These are phyloP conservation scores for Coturnix japonica DNA, from an alignment of 2,113 vertebrate species.

Conservation along the genomic window DNA sequence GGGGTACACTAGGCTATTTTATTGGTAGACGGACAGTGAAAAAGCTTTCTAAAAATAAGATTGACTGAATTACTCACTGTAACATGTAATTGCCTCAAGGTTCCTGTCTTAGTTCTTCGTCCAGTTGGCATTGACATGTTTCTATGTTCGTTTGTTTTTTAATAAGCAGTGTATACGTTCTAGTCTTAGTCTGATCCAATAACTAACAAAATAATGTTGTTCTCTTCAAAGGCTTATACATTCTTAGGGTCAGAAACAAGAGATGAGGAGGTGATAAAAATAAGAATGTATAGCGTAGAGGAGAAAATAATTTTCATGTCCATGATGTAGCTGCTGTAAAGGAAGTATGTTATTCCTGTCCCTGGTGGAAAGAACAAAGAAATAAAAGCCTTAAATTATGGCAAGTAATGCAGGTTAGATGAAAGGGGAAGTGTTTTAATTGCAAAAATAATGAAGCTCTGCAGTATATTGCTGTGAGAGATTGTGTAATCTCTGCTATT, in stretches of 20 bases:
- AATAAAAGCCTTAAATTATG: slow-evolving; percentile 33
- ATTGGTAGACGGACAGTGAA: not conserved
- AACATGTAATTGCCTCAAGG: not conserved
- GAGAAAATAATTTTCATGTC: slow-evolving; percentile 11
- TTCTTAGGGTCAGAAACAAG: not conserved
- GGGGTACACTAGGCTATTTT: not conserved
- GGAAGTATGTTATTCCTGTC: not conserved
- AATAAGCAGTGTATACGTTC: not conserved
- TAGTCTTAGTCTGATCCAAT: slow-evolving; percentile 1
- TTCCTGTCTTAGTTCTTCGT: not conserved
- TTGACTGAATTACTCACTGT: no score
- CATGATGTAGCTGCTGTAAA: not conserved
- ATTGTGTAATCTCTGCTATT: not conserved
- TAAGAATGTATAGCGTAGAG: not conserved
- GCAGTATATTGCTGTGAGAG: not conserved
- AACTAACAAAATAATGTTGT: not conserved
- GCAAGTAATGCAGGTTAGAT: slow-evolving; percentile 27
- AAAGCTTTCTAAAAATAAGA: not conserved
- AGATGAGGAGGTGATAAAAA: not conserved
- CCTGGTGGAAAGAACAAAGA: slow-evolving; percentile 57
- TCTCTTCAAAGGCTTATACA: not conserved
- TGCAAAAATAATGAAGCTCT: slow-evolving; percentile 35
- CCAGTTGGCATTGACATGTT: not conserved
- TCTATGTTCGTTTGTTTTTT: not conserved
- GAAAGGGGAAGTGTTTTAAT: slow-evolving; percentile 49